Evolutionary conservation across 1,140 invertebrate genomes (phyloP).

Genomic region (Trachymyrmex septentrionalis): DNA sequence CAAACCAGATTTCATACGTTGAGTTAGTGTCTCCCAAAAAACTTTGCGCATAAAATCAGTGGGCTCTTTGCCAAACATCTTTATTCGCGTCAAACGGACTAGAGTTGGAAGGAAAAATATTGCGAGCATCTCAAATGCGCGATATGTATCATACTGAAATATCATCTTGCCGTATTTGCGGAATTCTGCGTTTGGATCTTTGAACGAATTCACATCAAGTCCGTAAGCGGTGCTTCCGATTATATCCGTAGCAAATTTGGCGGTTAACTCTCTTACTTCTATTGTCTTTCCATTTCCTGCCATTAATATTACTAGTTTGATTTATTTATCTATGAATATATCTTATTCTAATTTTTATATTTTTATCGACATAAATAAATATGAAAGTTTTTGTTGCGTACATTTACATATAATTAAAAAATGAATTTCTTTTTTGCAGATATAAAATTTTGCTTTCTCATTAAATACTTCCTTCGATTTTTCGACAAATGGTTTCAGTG

Average conservation of each 20-base stretch:
- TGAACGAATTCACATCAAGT: constrained; percentile 87
- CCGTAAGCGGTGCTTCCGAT: constrained; percentile 89
- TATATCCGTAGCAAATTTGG: constrained; percentile 88
- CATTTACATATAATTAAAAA: not conserved
- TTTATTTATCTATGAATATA: not conserved
- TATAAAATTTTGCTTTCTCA: not conserved
- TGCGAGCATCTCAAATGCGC: constrained; percentile 77
- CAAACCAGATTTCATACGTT: constrained; percentile 74
- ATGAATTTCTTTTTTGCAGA: not conserved
- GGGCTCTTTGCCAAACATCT: constrained; percentile 74
- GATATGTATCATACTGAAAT: constrained; percentile 74
- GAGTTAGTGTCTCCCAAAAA: constrained; percentile 80
- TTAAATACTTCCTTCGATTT: not conserved
- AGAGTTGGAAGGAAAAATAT: constrained; percentile 83
- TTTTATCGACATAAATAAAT: not conserved
- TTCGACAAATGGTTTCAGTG: not conserved
- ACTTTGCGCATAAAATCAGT: constrained; percentile 78
- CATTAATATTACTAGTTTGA: not conserved
- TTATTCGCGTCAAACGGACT: constrained; percentile 69
- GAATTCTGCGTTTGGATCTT: constrained; percentile 83
- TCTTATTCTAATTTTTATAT: not conserved
- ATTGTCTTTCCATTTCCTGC: constrained; percentile 69
- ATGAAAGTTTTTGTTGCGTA: not conserved
- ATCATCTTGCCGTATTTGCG: constrained; percentile 75
- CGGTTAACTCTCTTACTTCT: constrained; percentile 84